Base-by-base conservation (phyloP, 2,888 invertebrate species). In the Nipponacmea schrenckii region DNA sequence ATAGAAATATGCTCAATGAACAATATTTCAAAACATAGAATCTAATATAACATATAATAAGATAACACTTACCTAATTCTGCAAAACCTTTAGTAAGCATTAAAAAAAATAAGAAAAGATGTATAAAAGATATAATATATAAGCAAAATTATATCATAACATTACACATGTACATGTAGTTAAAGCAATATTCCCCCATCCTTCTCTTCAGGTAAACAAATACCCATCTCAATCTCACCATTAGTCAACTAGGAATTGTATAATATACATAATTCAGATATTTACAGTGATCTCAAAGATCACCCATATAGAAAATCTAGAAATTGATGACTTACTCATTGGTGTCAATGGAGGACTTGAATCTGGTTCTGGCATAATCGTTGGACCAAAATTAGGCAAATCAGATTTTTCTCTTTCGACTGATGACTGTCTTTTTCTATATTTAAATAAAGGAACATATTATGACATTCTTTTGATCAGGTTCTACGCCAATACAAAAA, bases 301-400 rank as follows among this genome's bases (percentile, higher is more conserved):
- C 3, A 31, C 31, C 31, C 5, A 31, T 2, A 5, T 31, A 3
- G 31, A 31, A 3, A 39, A 8, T 1, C 10, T 39, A 0, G 10
- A 39, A 39, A 68, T 64, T 26, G 62, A 56, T 62, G 31, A 63
- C 75, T 69, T 80, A 81, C 83, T 82, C 68, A 83, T 80, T n/a
- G 85, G 85, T 8, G 84, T 83, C 24, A 83, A 81, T 15, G 84
- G 84, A 0, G 83, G 80, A 17, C 84, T 83, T 20, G 83, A 77
- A 69, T 85, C 85, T n/a, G 84, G 84, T 74, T 85, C 85, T 31
- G 85, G 85, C 50, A 84, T 76, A 62, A 84, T 84, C 17, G 84
- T 83, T 68, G 85, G 84, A 44, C 85, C 85, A 78, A 85, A 85
- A 68, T 82, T 84, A 26, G 85, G 85, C 78, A 85, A 81, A 69